A percentile compares a stretch with the other conserved stretches of the same genome.
Evolutionary conservation across 2,113 vertebrate species (phyloP).

Genomic region (Mobula hypostoma): DNA sequence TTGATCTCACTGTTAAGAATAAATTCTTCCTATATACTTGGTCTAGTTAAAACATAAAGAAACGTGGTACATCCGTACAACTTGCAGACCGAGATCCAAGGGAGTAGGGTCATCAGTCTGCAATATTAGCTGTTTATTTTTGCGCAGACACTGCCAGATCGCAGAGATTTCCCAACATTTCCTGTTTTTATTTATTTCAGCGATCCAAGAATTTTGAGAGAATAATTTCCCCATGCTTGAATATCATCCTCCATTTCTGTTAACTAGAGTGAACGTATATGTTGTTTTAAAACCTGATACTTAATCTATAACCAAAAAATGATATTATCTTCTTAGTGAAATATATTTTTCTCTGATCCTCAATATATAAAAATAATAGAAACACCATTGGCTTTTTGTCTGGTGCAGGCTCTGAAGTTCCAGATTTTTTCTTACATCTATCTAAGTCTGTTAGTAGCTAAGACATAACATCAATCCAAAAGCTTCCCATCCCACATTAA

Average conservation of each 20-base stretch:
- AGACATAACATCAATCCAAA: not conserved
- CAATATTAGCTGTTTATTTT: no score
- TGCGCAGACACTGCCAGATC: no score
- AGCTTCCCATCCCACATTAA: not conserved
- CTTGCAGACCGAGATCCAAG: not conserved
- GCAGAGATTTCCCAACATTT: no score
- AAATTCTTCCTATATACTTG: no score
- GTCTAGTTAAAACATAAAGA: not conserved
- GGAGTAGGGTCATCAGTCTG: no score
- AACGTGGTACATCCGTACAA: not conserved
- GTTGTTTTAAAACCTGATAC: not conserved
- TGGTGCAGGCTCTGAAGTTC: not conserved
- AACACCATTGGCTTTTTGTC: not conserved
- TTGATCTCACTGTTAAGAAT: no score
- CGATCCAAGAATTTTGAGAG: no score
- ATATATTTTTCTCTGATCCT: not conserved
- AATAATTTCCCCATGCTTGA: not conserved
- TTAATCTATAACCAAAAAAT: not conserved
- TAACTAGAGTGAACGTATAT: not conserved
- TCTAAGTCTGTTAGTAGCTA: not conserved
- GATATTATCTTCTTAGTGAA: not conserved
- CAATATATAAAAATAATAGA: not conserved
- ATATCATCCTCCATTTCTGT: not conserved
- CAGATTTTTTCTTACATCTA: not conserved
- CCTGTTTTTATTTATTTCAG: no score